phyloP scores from a whole-genome alignment of 2,113 vertebrate species.

The Myotis yumanensis region DNA sequence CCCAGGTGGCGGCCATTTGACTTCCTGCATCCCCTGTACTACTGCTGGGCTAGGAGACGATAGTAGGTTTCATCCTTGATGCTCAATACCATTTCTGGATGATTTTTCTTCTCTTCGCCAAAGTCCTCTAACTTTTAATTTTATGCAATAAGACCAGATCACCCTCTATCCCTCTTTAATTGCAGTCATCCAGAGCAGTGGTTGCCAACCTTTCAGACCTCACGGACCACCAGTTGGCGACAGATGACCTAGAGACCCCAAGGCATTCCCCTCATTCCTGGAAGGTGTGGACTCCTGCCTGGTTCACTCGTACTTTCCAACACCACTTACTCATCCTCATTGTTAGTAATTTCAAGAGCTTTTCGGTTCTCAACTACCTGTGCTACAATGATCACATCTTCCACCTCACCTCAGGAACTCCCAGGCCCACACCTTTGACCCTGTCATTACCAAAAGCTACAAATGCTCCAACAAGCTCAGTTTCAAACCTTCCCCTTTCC shows the following conservation, averaged over 20 bases:
- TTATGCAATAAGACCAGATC: not conserved
- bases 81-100: not conserved
- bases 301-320: not conserved
- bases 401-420: not conserved
- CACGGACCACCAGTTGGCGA: too few relatives aligned
- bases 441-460: not conserved
- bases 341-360: not conserved
- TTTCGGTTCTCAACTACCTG: not conserved
- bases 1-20: rapidly evolving
- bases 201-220: too few relatives aligned
- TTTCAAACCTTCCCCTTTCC: not conserved
- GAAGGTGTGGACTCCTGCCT: not conserved
- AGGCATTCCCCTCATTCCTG: not conserved
- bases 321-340: not conserved
- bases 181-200: not conserved
- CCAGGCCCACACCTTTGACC: not conserved
- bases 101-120: not conserved
- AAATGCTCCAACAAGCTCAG: not conserved
- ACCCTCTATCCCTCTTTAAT: not conserved
- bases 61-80: not conserved
- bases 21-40: not conserved
- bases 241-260: not conserved
- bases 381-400: not conserved
- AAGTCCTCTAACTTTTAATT: not conserved
- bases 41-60: not conserved